A percentile compares a stretch with the other conserved stretches of the same genome.
phyloP scores from a whole-genome alignment of 2,113 vertebrate genomes.

The Microcebus jonahi region DNA sequence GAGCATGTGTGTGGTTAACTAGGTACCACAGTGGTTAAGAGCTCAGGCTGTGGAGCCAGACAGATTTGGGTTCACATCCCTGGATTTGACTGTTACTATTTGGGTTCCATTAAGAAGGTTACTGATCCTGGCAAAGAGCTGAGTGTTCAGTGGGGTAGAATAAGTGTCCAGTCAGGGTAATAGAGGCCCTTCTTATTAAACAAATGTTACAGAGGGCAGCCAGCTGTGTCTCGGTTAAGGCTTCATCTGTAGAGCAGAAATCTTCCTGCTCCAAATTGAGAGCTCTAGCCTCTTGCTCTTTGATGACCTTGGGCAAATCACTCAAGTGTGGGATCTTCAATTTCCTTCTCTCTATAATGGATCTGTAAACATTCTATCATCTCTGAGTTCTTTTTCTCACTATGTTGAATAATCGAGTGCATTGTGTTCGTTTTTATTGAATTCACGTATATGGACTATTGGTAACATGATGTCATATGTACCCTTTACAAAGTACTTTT shows the following conservation, averaged over 20 bases:
- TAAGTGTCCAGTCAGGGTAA: neutral
- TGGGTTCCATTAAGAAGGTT: neutral
- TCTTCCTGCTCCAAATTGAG: neutral
- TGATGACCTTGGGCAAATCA: neutral
- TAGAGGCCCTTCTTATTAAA: neutral
- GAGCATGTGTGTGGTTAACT: neutral
- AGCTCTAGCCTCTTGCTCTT: neutral
- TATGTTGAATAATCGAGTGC: neutral
- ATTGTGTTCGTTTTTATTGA: neutral
- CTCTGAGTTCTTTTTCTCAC: neutral
- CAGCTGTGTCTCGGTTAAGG: neutral
- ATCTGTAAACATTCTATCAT: neutral
- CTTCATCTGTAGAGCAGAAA: neutral
- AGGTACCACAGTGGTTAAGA: neutral
- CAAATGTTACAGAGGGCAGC: neutral
- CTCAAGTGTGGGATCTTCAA: neutral
- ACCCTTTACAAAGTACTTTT: neutral
- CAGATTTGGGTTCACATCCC: slow-evolving; percentile 1
- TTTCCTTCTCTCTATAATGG: neutral
- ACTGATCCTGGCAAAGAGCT: neutral
- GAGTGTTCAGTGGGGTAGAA: neutral
- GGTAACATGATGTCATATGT: neutral
- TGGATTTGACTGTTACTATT: neutral
- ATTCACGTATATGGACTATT: neutral
- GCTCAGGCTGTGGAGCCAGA: slow-evolving; percentile 47